A percentile compares a stretch with the other conserved stretches of the same genome.
phyloP scores from a whole-genome alignment of 2,113 vertebrate genomes.

The Cynopterus brachyotis region DNA sequence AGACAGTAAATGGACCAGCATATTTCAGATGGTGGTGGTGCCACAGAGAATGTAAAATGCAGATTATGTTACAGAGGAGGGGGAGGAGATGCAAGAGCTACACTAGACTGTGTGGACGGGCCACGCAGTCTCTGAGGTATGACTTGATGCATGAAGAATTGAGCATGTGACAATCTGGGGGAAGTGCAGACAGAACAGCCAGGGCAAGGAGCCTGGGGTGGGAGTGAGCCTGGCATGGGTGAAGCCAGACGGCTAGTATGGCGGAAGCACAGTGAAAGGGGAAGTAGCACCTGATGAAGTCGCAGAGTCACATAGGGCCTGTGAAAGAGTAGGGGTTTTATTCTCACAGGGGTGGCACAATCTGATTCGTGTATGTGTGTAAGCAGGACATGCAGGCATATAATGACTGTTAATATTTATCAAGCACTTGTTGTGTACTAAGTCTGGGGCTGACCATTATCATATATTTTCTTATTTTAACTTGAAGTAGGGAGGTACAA shows the following conservation, averaged over 20 bases:
- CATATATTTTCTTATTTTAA: neutral
- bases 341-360: neutral
- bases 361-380: neutral
- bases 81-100: neutral
- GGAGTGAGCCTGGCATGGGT: neutral
- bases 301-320: neutral
- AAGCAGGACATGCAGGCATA: no score
- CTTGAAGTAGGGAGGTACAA: neutral
- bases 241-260: neutral
- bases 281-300: neutral
- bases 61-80: neutral
- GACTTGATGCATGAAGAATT: neutral
- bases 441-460: neutral
- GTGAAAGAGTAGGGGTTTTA: neutral
- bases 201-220: neutral
- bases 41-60: neutral
- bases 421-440: neutral
- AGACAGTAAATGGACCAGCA: neutral
- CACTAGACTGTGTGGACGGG: neutral
- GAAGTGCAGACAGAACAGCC: neutral
- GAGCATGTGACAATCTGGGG: neutral
- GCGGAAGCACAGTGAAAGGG: neutral
- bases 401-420: neutral
- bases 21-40: neutral
- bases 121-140: neutral